Percentiles rank a stretch among this genome's conserved stretches.
phyloP scores from a whole-genome alignment of 2,888 invertebrate genomes.

The Cantharis rufa region DNA sequence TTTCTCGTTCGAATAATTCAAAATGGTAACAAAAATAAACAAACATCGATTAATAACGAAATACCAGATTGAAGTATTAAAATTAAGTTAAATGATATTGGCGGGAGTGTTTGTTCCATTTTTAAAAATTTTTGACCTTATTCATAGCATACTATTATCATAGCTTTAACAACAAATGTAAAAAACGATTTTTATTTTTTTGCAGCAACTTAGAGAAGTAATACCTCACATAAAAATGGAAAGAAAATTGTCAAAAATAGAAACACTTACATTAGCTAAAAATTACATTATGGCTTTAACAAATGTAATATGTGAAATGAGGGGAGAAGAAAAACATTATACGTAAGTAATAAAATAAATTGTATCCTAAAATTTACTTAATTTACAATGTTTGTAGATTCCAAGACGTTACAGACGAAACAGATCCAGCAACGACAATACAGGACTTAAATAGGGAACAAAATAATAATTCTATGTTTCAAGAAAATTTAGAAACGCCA shows the following conservation, averaged over 20 bases:
- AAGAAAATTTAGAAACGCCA: conserved; percentile 59
- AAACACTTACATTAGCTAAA: conserved; percentile 78
- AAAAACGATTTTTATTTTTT: too few relatives aligned
- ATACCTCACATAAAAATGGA: conserved; percentile 81
- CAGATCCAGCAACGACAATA: conserved; percentile 42
- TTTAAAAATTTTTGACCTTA: too few relatives aligned
- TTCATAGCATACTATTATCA: too few relatives aligned
- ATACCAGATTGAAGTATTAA: background rate
- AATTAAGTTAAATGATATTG: background rate
- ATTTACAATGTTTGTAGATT: conserved; percentile 47
- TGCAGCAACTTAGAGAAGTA: conserved; percentile 70
- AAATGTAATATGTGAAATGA: conserved; percentile 78
- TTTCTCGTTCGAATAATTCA: background rate
- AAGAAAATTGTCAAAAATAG: conserved; percentile 77
- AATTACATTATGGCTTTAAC: conserved; percentile 83
- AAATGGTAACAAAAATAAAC: background rate
- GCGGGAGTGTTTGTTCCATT: too few relatives aligned
- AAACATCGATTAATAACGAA: background rate
- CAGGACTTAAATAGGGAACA: conserved; percentile 51
- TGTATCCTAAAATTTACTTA: background rate
- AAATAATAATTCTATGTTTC: conserved; percentile 62
- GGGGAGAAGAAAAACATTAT: conserved; percentile 71
- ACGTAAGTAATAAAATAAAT: conserved; percentile 57
- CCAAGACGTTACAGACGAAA: conserved; percentile 55
- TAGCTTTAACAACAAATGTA: too few relatives aligned